Conservation (phyloP, 2,113 vertebrate genomes). For the Phrynosoma platyrhinos region DNA sequence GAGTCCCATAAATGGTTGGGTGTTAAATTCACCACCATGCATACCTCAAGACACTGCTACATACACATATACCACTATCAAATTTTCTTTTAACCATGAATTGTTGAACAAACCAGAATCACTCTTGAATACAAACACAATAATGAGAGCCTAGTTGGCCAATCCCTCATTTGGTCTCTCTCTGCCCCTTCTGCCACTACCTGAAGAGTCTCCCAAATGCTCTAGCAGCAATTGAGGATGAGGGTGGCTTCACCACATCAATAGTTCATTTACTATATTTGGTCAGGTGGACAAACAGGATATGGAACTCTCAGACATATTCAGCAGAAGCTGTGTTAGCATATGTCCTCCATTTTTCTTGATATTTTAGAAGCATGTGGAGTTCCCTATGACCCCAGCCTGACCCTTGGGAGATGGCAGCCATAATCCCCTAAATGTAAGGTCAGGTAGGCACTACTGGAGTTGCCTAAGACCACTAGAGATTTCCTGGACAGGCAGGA, state of each 20-base stretch:
- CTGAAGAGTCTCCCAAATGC: neutral
- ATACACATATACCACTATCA: neutral
- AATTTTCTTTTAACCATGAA: too few species aligned
- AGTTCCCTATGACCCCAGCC: too few species aligned
- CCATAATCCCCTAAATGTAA: too few species aligned
- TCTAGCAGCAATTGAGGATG: neutral
- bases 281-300: neutral
- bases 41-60: neutral
- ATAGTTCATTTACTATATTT: neutral
- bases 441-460: too few species aligned
- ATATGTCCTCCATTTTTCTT: too few species aligned
- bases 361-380: too few species aligned
- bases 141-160: neutral
- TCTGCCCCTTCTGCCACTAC: neutral
- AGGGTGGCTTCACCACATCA: neutral
- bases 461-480: too few species aligned
- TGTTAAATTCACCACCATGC: neutral
- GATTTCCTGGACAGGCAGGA: too few species aligned
- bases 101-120: neutral
- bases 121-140: neutral
- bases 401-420: too few species aligned
- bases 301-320: neutral
- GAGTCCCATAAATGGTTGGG: neutral
- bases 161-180: neutral
- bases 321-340: too few species aligned